A percentile compares a stretch with the other conserved stretches of the same genome.
Conservation (phyloP, 2,797 vertebrate genomes). For the Thripadectes ignobilis region DNA sequence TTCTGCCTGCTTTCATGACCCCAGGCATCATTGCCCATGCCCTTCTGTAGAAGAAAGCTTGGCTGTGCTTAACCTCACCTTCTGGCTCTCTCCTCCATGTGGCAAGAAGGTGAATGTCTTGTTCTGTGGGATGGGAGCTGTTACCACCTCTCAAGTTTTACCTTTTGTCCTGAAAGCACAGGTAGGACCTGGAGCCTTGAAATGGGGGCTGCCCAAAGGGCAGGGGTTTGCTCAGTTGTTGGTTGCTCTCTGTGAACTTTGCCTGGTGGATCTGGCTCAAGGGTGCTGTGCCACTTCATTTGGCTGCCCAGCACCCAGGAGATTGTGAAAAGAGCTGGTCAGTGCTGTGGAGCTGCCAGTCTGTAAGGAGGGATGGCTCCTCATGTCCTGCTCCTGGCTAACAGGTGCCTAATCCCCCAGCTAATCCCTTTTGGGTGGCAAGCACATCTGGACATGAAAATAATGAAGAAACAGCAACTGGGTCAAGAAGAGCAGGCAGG, state of each 20-base stretch:
- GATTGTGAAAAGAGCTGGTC: background rate
- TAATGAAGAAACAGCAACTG: background rate
- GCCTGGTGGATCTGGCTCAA: background rate
- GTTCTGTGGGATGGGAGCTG: background rate
- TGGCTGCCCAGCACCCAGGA: background rate
- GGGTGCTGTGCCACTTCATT: background rate
- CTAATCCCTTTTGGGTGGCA: background rate
- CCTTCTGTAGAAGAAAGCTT: background rate
- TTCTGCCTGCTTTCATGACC: background rate
- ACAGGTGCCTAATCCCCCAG: background rate
- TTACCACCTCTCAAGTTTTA: background rate
- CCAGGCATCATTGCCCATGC: background rate
- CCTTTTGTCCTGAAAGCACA: background rate
- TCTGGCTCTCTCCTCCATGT: background rate
- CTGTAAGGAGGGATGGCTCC: background rate
- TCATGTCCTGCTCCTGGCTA: background rate
- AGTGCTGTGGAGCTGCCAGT: rapidly evolving
- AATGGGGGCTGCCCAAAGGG: background rate
- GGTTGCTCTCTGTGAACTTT: background rate
- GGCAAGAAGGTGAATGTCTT: background rate
- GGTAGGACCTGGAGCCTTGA: background rate
- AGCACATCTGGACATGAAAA: background rate
- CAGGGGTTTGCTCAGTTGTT: background rate
- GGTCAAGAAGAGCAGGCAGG: background rate
- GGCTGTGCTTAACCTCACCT: background rate